Evolutionary conservation across 2,113 vertebrate genomes (phyloP).

Genomic region (Bombycilla garrulus): DNA sequence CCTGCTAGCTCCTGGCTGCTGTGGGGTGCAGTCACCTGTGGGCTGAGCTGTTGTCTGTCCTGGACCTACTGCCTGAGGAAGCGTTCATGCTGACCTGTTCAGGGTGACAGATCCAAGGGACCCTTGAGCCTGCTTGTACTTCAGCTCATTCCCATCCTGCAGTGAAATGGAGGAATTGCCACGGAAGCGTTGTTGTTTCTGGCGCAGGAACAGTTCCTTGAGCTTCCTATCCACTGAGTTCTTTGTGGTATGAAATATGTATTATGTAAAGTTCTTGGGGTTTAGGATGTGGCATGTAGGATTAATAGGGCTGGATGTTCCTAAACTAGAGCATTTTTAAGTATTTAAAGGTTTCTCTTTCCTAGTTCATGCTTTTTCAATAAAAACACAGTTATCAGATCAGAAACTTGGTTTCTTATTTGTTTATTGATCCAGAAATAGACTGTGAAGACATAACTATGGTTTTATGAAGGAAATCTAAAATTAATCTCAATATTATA

Average conservation of each 20-base stretch:
- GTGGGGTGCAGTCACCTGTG: background rate
- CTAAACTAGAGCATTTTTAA: background rate
- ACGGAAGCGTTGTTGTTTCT: background rate
- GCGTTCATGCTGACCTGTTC: background rate
- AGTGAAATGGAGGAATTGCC: background rate
- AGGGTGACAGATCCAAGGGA: background rate
- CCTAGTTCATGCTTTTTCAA: background rate
- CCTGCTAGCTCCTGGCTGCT: fast-evolving
- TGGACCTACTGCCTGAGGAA: background rate
- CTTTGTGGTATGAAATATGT: fast-evolving
- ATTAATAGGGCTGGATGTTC: background rate
- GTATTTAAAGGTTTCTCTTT: background rate
- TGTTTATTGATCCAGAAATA: conserved; percentile 22
- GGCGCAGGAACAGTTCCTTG: background rate
- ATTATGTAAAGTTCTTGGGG: background rate
- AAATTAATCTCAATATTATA: background rate
- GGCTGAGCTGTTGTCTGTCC: background rate
- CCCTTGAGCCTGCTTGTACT: background rate
- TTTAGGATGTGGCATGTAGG: background rate
- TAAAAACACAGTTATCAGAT: background rate
- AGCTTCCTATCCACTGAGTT: background rate
- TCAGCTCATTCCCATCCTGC: background rate
- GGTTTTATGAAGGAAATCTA: background rate
- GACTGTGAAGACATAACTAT: background rate
- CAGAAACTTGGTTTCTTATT: background rate